Evolutionary conservation across 2,113 vertebrate species (phyloP).

Genomic region (Turnix velox): DNA sequence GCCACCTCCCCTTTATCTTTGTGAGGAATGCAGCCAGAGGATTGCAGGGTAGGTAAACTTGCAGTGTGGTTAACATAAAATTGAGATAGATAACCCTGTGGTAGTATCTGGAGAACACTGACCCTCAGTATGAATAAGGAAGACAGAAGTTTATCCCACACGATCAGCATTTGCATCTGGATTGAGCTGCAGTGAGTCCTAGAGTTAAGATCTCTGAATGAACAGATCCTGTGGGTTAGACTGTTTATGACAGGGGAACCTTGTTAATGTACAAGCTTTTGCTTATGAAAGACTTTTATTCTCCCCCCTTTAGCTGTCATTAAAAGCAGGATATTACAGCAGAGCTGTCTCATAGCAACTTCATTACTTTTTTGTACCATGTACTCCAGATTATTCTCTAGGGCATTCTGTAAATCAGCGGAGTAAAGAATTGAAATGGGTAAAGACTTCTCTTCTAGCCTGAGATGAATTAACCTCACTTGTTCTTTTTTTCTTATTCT

Average conservation of each 20-base stretch:
- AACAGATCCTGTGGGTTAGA: not conserved
- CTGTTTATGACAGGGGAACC: not conserved
- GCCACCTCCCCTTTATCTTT: constrained; percentile 96
- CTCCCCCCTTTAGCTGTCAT: not conserved
- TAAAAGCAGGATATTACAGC: not conserved
- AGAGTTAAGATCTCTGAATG: not conserved
- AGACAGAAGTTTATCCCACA: not conserved
- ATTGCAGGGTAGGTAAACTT: constrained; percentile 88
- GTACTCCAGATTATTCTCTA: not conserved
- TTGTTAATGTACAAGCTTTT: not conserved
- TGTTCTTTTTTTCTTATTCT: not conserved
- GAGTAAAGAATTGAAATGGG: not conserved
- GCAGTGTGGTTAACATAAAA: not conserved
- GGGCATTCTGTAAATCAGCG: not conserved
- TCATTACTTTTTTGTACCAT: not conserved
- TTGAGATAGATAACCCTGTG: not conserved
- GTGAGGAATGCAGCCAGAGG: constrained; percentile 97
- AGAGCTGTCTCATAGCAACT: not conserved
- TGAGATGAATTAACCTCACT: not conserved
- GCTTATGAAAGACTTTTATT: not conserved
- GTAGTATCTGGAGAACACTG: not conserved
- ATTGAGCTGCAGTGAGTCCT: not conserved
- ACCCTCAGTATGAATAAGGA: not conserved
- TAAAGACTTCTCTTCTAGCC: not conserved
- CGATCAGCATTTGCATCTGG: not conserved